Evolutionary conservation across 2,113 vertebrate genomes (phyloP).

Genomic region (Aegotheles bennettii): DNA sequence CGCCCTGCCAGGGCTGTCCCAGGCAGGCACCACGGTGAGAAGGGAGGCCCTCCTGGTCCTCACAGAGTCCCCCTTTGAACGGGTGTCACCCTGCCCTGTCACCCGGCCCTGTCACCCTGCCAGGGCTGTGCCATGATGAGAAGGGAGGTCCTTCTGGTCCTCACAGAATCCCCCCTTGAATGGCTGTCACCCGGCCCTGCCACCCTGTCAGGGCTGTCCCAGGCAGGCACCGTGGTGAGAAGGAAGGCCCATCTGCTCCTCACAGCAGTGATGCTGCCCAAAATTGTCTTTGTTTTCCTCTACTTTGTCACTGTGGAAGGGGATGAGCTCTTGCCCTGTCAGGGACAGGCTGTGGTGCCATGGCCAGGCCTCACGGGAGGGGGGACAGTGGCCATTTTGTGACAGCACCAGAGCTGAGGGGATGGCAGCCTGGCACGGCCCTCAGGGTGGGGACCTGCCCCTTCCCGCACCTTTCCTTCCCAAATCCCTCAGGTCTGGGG

Average conservation of each 20-base stretch:
- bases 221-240: fast-evolving
- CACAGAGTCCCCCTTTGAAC: too few species aligned
- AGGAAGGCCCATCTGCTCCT: background rate
- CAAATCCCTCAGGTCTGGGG: fast-evolving
- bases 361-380: fast-evolving
- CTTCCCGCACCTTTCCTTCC: fast-evolving
- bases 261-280: fast-evolving
- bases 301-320: fast-evolving
- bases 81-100: background rate
- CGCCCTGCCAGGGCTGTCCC: background rate
- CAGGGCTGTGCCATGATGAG: background rate
- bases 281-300: fast-evolving
- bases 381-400: background rate
- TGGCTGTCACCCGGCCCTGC: background rate
- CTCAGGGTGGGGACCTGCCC: fast-evolving
- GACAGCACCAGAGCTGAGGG: background rate
- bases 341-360: fast-evolving
- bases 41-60: background rate
- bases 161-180: background rate
- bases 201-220: background rate
- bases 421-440: fast-evolving
- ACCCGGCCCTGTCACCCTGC: background rate
- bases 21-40: fast-evolving
- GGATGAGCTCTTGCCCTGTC: fast-evolving
- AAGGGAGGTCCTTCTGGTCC: background rate